A percentile compares a stretch with the other conserved stretches of the same genome.
Evolutionary conservation across 2,888 invertebrate genomes (phyloP).

Genomic region (Folsomia candida): DNA sequence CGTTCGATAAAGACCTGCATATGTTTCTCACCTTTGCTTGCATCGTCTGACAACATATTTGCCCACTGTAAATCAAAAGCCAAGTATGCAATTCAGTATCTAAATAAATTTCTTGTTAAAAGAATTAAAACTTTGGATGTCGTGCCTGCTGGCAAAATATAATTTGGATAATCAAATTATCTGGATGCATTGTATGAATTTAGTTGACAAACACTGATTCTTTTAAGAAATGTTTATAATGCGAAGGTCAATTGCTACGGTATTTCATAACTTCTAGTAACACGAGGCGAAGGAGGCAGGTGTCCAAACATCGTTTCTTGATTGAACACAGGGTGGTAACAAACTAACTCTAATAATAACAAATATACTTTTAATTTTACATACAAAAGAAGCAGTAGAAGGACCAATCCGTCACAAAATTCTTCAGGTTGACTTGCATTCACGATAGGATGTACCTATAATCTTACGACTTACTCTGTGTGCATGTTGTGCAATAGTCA

Average conservation of each 20-base stretch:
- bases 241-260: too few relatives aligned
- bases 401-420: background rate
- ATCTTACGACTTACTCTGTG: background rate
- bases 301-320: conserved; percentile 14
- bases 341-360: conserved; percentile 5
- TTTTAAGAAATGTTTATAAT: background rate
- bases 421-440: too few relatives aligned
- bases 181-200: background rate
- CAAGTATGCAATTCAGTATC: background rate
- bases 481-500: background rate
- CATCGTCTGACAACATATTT: background rate
- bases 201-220: background rate
- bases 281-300: conserved; percentile 16
- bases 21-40: background rate
- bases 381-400: too few relatives aligned
- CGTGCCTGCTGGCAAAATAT: background rate
- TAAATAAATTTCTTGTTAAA: too few relatives aligned
- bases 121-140: background rate
- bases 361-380: too few relatives aligned
- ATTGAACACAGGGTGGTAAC: background rate
- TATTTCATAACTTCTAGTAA: too few relatives aligned
- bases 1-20: too few relatives aligned
- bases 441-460: too few relatives aligned
- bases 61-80: background rate
- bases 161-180: background rate